Base-by-base conservation (phyloP, 2,888 invertebrate species). In the Erebia palarica region DNA sequence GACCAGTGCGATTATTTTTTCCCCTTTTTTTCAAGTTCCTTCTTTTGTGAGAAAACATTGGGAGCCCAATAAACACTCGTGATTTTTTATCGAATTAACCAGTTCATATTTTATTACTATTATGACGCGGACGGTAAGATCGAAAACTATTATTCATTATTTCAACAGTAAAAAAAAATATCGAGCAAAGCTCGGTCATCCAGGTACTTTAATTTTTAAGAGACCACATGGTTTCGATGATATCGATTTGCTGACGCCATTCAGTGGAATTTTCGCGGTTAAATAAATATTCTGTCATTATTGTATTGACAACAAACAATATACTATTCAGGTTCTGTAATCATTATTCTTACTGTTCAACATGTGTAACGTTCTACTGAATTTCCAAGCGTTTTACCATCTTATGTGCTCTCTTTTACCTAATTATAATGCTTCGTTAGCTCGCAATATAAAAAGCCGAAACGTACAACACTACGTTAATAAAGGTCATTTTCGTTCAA, bases 241-340 rank as follows among this genome's bases (percentile, higher is more conserved):
- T 89, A 91, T 91, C 79, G 91, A 91, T 91, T 87, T 77, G 69
- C 68, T 76, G 82, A 80, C 87, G 87, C 86, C 86, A 86, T 88
- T 84, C 79, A 76, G 74, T 73, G 75, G 5, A 70, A 77, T 69
- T 82, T 84, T 82, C 80, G 79, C 83, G 83, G 76, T 81, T 77
- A 82, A 85, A 82, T 53, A 18, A 36, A 18, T 16, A 65, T 49
- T 14, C 36, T 36, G 16, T 21, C 42, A 7, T 27, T n/a, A 44
- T 10, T 21, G 7, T 42, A 21, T 27, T 57, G 5, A 66, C 57
- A 57, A 21, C 16, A 65, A 3, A 36, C 27, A 21, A 21, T 21
- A 5, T 36, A 36, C 21, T 18, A 16, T 21, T 11, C 57, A 57
- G 18, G 49, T 21, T 49, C 13, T 57, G 21, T 47, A 1, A 53